Base-by-base conservation (phyloP, 2,888 invertebrate species). In the Axea sp. region DNA sequence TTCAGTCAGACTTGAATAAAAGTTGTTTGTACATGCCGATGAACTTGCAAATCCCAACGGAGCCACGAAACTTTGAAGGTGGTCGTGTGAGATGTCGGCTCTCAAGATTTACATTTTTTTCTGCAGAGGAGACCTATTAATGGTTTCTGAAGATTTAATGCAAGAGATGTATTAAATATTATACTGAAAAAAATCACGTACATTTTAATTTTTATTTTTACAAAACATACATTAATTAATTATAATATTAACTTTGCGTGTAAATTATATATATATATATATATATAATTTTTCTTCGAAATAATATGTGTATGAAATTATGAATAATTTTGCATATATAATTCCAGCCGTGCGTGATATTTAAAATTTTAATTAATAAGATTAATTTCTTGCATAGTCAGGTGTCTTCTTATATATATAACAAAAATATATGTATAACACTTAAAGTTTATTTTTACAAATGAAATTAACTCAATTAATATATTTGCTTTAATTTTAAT, bases 1-100 rank as follows among this genome's bases (percentile, higher is more conserved):
- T 57, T 3, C 39, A 47, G 45, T 76, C 41, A 57, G 51, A 47
- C 35, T 14, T 64, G 62, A 64, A 76, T 62, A 59, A 73, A 76
- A 57, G 62, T 78, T 69, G 72, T 77, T 76, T 69, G 76, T 57
- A 24, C 53, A 57, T 35, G 68, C 26, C 68, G 68, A 59, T 55
- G 62, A 55, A 47, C 60, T 49, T 45, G 22, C 62, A 33, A 43
- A 35, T 64, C 64, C 51, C 64, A 35, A 5, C 15, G 35, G 72
- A 72, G 43, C 26, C 26, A 47, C 17, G 14, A 57, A 49, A 30
- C 31, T 55, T 24, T 37, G 26, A 45, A 45, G 43, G 15, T 19
- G 31, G 41, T 33, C 8, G 39, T 33, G 28, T 12, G 22, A 15
- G 37, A 17, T n/a, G 4, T 7, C 5, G 35, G 9, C 31, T 33